These are phyloP conservation scores for Gambusia affinis DNA, from an alignment of 2,113 vertebrate species.

Conservation along the genomic window DNA sequence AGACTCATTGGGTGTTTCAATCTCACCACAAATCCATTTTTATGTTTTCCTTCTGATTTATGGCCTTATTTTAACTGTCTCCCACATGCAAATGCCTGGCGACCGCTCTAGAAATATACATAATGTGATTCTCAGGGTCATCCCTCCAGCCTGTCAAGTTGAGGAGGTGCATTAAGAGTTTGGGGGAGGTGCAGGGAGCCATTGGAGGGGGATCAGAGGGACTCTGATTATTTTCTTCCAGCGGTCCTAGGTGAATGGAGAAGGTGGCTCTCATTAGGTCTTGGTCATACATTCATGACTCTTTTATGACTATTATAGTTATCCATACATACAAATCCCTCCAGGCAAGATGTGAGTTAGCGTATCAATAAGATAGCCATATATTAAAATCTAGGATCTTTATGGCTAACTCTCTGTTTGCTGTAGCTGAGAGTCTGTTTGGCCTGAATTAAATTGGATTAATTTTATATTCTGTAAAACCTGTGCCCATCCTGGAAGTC, in stretches of 20 bases:
- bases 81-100: conserved; percentile 80
- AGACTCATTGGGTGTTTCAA: conserved; percentile 79
- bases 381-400: neutral
- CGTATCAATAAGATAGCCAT: neutral
- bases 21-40: conserved; percentile 82
- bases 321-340: neutral
- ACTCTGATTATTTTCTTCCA: conserved; percentile 59
- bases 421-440: neutral
- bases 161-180: conserved; percentile 33
- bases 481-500: neutral
- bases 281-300: neutral
- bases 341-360: neutral
- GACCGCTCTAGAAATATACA: conserved; percentile 80
- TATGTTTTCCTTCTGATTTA: conserved; percentile 82
- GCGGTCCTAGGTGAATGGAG: conserved; percentile 12
- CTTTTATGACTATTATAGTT: neutral
- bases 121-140: conserved; percentile 84
- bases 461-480: neutral
- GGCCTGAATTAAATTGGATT: neutral
- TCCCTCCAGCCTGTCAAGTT: conserved; percentile 79
- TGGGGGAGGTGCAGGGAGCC: neutral
- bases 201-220: conserved; percentile 30
- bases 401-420: neutral
- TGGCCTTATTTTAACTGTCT: conserved; percentile 84
- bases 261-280: conserved; percentile 41